Evolutionary conservation across 2,888 invertebrate species (phyloP).

Genomic region (Amphiduros pacificus): DNA sequence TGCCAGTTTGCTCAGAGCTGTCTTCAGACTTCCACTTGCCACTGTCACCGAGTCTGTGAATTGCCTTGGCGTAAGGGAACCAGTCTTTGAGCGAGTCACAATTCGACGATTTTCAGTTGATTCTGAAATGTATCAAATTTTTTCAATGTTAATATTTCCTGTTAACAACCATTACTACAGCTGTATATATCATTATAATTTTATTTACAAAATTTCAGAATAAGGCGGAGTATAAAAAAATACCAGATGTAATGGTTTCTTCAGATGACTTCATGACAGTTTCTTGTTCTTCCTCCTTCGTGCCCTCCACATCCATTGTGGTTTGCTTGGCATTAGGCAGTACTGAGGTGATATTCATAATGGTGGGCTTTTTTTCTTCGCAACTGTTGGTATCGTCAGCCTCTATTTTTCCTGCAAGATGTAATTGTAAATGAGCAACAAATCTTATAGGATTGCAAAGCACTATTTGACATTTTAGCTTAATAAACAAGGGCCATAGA

Average conservation of each 20-base stretch:
- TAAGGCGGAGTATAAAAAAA: no score
- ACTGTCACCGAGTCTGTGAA: constrained; percentile 64
- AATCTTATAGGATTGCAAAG: no score
- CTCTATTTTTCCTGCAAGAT: no score
- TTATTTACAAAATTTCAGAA: no score
- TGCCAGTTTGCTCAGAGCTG: constrained; percentile 14
- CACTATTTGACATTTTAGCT: no score
- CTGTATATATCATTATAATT: no score
- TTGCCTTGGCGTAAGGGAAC: constrained; percentile 68
- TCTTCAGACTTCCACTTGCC: constrained; percentile 36
- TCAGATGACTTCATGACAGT: background rate
- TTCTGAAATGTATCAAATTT: background rate
- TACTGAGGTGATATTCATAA: constrained; percentile 47
- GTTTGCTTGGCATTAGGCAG: background rate
- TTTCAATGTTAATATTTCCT: background rate
- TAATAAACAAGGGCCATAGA: no score
- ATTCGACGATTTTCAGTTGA: constrained; percentile 59
- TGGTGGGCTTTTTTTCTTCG: constrained; percentile 31
- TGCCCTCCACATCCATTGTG: no score
- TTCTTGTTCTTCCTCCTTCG: no score
- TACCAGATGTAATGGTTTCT: background rate
- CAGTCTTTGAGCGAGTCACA: constrained; percentile 80
- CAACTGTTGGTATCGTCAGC: constrained; percentile 27
- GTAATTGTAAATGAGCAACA: no score
- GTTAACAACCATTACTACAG: background rate